Evolutionary conservation across 1,140 invertebrate genomes (phyloP), one percentile per base, ranked within the genome.

Genomic region (Camponotus vicinus): DNA sequence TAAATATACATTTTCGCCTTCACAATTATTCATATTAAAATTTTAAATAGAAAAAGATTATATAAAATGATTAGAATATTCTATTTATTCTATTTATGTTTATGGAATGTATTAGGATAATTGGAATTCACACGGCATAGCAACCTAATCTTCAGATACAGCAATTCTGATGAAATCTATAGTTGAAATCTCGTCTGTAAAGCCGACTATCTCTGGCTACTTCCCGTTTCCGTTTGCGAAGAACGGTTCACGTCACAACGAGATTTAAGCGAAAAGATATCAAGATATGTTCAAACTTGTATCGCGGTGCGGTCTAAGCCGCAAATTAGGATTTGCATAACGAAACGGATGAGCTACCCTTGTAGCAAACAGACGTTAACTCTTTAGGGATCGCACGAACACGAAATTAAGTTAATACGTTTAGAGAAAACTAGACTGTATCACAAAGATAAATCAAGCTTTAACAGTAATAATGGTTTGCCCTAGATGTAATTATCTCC

Each of bases 251-350:
- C 69, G 69, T 83, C 79, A 83, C 21, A 9, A 34, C 8, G 78
- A 82, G 67, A 82, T 82, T 52, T 82, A 73, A 82, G 18, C 79
- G 4, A 75, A 61, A 83, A 40, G 59, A 83, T 49, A 75, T 61
- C 27, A 61, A 83, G 79, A 83, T 83, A 75, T 8, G 11, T 63
- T 83, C 69, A 83, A 75, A 49, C 55, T 83, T 61, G 69, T 83
- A 83, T 73, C 40, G 52, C 18, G 79, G 55, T 37, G 79, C 27
- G 40, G 37, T 59, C 37, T 49, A 61, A 83, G 69, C 40, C 55
- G 52, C 67, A 55, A 83, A 83, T 83, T 73, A 73, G 69, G 40
- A 83, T 83, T 83, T 83, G 79, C 79, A 75, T 75, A 82, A 79
- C 67, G 69, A 37, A 71, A 61, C 70, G 67, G 49, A 71, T 21